Percentiles rank a stretch among this genome's conserved stretches.
Conservation (phyloP, 2,888 invertebrate species). For the Amblyjoppa proteus region DNA sequence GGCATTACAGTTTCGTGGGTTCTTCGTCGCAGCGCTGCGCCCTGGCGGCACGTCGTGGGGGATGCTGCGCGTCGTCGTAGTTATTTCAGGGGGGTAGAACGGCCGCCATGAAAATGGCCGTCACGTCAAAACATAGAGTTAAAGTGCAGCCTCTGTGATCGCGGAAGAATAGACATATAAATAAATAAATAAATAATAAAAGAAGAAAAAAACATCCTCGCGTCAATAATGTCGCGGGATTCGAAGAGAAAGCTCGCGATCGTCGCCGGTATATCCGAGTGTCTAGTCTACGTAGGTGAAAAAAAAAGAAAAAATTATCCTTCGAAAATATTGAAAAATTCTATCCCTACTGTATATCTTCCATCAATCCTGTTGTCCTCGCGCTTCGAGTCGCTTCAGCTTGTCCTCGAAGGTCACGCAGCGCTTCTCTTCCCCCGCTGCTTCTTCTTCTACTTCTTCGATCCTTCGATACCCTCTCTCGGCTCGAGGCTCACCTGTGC, state of each 20-base stretch:
- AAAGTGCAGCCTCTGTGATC: conserved; percentile 75
- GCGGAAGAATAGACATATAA: conserved; percentile 25
- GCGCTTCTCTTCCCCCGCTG: background rate
- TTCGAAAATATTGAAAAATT: conserved; percentile 15
- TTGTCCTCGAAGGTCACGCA: conserved; percentile 42
- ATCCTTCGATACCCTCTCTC: background rate
- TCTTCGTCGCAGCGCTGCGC: conserved; percentile 43
- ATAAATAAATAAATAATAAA: background rate
- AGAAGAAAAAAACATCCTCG: background rate
- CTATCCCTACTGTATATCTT: background rate
- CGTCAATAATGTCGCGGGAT: conserved; percentile 77
- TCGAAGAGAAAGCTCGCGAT: conserved; percentile 82
- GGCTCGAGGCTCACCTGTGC: background rate
- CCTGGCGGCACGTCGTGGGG: conserved; percentile 36
- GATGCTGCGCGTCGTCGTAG: conserved; percentile 42
- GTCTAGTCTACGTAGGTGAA: conserved; percentile 82
- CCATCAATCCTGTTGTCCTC: conserved; percentile 9
- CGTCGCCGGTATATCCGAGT: conserved; percentile 82
- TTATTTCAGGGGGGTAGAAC: conserved; percentile 66
- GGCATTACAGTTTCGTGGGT: background rate
- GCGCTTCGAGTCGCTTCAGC: conserved; percentile 14
- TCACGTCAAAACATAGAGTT: conserved; percentile 80
- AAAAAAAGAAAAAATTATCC: conserved; percentile 4
- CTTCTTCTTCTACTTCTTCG: background rate
- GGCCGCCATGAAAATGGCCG: conserved; percentile 80